A percentile compares a stretch with the other conserved stretches of the same genome.
These are phyloP conservation scores for Trematocara macrostoma DNA, from an alignment of 2,113 vertebrate species.

Conservation along the genomic window DNA sequence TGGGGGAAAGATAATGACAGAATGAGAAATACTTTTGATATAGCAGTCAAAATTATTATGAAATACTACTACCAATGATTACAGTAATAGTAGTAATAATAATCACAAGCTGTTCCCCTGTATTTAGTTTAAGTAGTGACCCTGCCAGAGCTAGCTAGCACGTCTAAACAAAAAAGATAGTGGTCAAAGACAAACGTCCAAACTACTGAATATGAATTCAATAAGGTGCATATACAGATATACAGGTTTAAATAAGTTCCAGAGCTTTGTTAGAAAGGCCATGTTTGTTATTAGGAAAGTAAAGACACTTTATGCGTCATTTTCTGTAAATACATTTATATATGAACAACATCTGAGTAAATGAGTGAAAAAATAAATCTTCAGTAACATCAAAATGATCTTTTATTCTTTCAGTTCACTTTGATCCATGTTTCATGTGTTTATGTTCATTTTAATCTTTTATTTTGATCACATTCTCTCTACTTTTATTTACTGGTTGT, in stretches of 20 bases:
- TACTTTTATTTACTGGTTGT: not conserved
- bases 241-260: not conserved
- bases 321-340: not conserved
- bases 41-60: not conserved
- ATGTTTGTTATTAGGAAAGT: not conserved
- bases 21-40: not conserved
- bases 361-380: not conserved
- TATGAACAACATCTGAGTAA: not conserved
- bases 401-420: not conserved
- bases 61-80: not conserved
- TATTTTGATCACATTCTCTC: not conserved
- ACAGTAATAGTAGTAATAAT: not conserved
- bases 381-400: not conserved
- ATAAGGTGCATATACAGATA: not conserved
- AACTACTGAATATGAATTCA: not conserved
- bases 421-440: not conserved
- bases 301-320: not conserved
- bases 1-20: not conserved
- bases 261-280: not conserved
- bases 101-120: not conserved
- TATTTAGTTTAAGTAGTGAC: not conserved
- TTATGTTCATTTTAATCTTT: not conserved
- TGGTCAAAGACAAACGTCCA: not conserved
- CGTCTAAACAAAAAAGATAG: fast-evolving
- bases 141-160: not conserved